A percentile compares a stretch with the other conserved stretches of the same genome.
Conservation (phyloP, 2,797 vertebrate genomes). For the Anguilla marmorata region DNA sequence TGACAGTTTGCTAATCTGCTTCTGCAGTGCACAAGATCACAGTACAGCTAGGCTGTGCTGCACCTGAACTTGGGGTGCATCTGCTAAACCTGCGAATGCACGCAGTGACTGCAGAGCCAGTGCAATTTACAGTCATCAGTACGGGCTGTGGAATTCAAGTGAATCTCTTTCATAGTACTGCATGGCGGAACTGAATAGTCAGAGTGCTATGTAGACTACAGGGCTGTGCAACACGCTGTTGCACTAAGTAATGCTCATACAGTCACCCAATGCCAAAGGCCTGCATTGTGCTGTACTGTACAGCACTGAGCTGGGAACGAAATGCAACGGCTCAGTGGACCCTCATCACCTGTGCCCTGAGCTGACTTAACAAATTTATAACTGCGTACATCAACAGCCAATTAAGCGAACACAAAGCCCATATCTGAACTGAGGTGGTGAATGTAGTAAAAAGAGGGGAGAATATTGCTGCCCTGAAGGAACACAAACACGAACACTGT, state of each 20-base stretch:
- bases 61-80: too few relatives aligned
- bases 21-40: too few relatives aligned
- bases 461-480: conserved; percentile 46
- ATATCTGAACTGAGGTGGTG: conserved; percentile 50
- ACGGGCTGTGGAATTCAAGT: not conserved
- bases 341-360: not conserved
- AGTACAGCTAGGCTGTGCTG: too few relatives aligned
- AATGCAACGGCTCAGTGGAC: not conserved
- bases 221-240: not conserved
- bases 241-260: not conserved
- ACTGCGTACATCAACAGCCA: conserved; percentile 42
- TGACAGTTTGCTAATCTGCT: not conserved
- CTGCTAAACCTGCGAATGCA: not conserved
- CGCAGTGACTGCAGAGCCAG: not conserved
- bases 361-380: conserved; percentile 32
- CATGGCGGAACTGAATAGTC: not conserved
- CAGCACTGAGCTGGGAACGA: not conserved
- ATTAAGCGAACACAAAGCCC: conserved; percentile 44
- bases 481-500: conserved; percentile 65
- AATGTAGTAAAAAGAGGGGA: conserved; percentile 47
- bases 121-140: not conserved
- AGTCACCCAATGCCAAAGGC: not conserved
- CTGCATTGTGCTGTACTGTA: too few relatives aligned
- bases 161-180: not conserved
- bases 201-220: too few relatives aligned